A percentile compares a stretch with the other conserved stretches of the same genome.
phyloP scores from a whole-genome alignment of 2,888 invertebrate genomes.

The Arctia plantaginis region DNA sequence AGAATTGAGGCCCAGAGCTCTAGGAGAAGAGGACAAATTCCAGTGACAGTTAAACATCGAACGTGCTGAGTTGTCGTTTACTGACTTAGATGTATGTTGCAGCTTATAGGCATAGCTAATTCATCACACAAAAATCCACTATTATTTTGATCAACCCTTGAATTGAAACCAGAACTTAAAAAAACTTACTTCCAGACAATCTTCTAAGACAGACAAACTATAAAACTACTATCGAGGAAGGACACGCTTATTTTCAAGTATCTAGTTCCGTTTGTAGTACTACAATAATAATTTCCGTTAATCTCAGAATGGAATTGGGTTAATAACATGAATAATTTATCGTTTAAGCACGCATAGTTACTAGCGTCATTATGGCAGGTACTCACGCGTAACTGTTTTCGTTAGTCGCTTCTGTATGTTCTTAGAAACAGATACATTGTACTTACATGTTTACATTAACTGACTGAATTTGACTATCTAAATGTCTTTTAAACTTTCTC shows the following conservation, averaged over 20 bases:
- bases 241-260: neutral
- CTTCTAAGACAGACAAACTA: neutral
- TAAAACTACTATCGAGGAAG: neutral
- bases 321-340: neutral
- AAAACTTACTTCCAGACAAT: neutral
- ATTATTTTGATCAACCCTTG: no score
- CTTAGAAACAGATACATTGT: neutral
- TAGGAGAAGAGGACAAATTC: no score
- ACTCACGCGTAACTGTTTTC: neutral
- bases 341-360: neutral
- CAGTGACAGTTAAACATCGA: no score
- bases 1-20: no score
- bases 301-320: constrained; percentile 2
- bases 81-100: no score
- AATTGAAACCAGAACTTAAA: no score
- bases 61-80: no score
- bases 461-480: neutral
- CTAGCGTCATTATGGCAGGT: neutral
- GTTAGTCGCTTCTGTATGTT: neutral
- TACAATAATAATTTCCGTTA: neutral
- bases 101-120: no score
- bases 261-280: constrained; percentile 1
- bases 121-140: no score
- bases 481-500: neutral
- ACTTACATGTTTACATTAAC: neutral